Percentiles rank a stretch among this genome's conserved stretches.
phyloP scores from a whole-genome alignment of 2,888 invertebrate species.

The Drosophila rubida region DNA sequence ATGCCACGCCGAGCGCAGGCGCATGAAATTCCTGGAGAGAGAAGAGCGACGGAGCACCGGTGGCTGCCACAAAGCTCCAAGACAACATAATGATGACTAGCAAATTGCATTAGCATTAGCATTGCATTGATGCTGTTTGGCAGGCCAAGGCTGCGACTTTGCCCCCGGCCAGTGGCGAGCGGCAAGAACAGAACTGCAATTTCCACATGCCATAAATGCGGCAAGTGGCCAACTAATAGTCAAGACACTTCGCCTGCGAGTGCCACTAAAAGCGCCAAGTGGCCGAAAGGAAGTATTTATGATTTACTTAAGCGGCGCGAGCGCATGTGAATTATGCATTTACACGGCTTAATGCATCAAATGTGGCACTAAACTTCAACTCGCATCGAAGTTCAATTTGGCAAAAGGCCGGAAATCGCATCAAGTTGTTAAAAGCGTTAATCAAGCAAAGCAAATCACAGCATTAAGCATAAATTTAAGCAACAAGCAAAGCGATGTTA shows the following conservation, averaged over 20 bases:
- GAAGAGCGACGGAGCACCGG: not conserved
- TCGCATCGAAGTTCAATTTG: too few relatives aligned
- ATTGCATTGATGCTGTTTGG: slow-evolving; percentile 17
- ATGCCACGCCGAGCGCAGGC: slow-evolving; percentile 44
- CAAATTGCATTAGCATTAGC: slow-evolving; percentile 54
- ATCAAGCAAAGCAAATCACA: too few relatives aligned
- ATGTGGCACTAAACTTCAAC: too few relatives aligned
- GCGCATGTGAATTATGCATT: not conserved
- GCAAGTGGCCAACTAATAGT: not conserved
- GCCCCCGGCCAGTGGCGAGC: not conserved
- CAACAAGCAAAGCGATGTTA: too few relatives aligned
- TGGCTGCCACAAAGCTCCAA: slow-evolving; percentile 10
- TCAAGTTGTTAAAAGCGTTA: too few relatives aligned
- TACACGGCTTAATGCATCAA: too few relatives aligned
- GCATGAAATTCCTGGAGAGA: slow-evolving; percentile 2
- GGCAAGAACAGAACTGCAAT: not conserved
- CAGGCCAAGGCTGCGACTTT: slow-evolving; percentile 45
- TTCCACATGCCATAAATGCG: too few relatives aligned
- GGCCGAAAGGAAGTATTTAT: not conserved
- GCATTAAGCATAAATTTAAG: too few relatives aligned
- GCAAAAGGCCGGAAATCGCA: too few relatives aligned
- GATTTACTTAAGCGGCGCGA: not conserved
- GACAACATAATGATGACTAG: slow-evolving; percentile 54
- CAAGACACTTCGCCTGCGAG: not conserved
- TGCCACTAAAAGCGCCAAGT: not conserved